Evolutionary conservation across 2,113 vertebrate species (phyloP).

Genomic region (Nyctereutes procyonoides): DNA sequence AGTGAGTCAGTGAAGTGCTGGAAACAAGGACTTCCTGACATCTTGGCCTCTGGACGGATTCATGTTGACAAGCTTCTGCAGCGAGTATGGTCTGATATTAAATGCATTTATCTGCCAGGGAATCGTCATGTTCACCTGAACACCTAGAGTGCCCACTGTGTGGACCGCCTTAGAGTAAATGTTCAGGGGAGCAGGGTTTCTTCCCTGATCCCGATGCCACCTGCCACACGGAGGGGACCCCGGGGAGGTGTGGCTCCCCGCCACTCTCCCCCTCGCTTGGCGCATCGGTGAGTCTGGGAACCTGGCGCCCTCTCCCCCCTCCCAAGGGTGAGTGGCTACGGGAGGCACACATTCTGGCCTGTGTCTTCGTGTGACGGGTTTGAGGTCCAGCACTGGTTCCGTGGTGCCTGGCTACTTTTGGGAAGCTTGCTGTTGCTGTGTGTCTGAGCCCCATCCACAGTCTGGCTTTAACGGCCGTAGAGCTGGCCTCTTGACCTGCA

Average conservation of each 20-base stretch:
- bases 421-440: fast-evolving
- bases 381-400: fast-evolving
- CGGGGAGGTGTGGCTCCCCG: neutral
- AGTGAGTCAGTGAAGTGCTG: neutral
- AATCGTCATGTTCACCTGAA: neutral
- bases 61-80: neutral
- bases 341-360: neutral
- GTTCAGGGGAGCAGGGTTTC: neutral
- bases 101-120: neutral
- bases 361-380: fast-evolving
- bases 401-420: neutral
- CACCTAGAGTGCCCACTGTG: neutral
- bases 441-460: fast-evolving
- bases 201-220: neutral
- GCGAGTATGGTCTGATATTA: too few relatives aligned
- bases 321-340: too few relatives aligned
- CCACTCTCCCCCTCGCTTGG: neutral
- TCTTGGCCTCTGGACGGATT: neutral
- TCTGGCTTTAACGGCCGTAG: fast-evolving
- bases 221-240: fast-evolving
- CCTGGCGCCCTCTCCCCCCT: neutral
- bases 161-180: neutral
- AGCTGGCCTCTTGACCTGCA: neutral
- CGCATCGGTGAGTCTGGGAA: neutral
- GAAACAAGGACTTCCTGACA: neutral